Evolutionary conservation across 2,888 invertebrate species (phyloP).

Genomic region (Drosophila formosana): DNA sequence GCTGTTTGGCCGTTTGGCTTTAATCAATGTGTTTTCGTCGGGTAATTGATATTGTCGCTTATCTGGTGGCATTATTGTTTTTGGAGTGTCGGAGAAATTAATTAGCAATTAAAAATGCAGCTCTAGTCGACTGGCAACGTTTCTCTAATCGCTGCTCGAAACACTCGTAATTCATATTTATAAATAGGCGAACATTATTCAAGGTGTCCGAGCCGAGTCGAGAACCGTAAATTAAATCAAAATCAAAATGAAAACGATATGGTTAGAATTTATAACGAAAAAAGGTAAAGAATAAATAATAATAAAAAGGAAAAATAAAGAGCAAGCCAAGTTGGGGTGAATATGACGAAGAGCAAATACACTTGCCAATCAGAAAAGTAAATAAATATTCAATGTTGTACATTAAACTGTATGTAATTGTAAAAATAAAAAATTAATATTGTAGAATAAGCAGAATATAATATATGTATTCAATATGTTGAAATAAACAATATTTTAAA

Average conservation of each 20-base stretch:
- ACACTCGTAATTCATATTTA: slow-evolving; percentile 75
- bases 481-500: too few species aligned
- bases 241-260: slow-evolving; percentile 75
- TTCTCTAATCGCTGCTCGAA: slow-evolving; percentile 63
- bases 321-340: not conserved
- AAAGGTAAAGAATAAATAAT: slow-evolving; percentile 52
- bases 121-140: slow-evolving; percentile 31
- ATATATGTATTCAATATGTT: too few species aligned
- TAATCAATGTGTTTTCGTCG: not conserved
- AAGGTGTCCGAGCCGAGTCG: slow-evolving; percentile 69
- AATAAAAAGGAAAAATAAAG: slow-evolving; percentile 34
- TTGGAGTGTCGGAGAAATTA: slow-evolving; percentile 68
- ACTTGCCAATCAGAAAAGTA: too few species aligned
- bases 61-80: slow-evolving; percentile 58
- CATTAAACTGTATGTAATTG: too few species aligned
- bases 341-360: slow-evolving; percentile 3
- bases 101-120: slow-evolving; percentile 80
- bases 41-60: slow-evolving; percentile 41
- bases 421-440: too few species aligned
- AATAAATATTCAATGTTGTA: too few species aligned
- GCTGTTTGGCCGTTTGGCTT: slow-evolving; percentile 43
- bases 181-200: slow-evolving; percentile 79
- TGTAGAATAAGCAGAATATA: too few species aligned
- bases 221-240: slow-evolving; percentile 79
- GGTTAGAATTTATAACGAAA: slow-evolving; percentile 74